Conservation (phyloP, 2,113 vertebrate species). For the Ivindomyrus marchei region DNA sequence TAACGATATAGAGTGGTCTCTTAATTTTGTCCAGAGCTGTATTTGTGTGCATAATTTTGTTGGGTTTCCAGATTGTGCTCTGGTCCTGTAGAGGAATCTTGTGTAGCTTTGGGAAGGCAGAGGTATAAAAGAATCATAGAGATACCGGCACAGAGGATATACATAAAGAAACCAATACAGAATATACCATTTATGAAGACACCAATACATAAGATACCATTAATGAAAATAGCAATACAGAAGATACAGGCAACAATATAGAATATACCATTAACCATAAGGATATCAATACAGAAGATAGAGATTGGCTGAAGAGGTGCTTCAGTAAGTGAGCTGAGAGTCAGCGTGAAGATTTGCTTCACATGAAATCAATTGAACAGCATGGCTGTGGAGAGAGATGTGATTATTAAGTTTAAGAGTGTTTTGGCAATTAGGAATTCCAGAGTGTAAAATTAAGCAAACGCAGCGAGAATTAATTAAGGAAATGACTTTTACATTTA, state of each 20-base stretch:
- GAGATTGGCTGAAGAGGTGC: not conserved
- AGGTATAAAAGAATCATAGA: not conserved
- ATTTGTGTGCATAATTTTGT: not conserved
- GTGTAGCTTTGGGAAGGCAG: not conserved
- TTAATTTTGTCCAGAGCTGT: not conserved
- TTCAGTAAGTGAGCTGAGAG: not conserved
- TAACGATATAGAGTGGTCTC: not conserved
- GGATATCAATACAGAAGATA: not conserved
- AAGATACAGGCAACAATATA: not conserved
- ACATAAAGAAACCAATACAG: not conserved
- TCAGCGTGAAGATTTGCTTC: not conserved
- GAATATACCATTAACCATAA: not conserved
- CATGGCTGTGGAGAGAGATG: not conserved
- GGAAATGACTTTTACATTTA: not conserved
- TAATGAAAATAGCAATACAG: not conserved
- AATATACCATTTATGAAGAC: not conserved
- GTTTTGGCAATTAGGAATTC: conserved; percentile 6
- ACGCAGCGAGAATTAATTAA: not conserved
- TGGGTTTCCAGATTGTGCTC: not conserved
- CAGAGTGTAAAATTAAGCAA: conserved; percentile 8
- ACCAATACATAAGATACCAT: not conserved
- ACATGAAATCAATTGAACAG: not conserved
- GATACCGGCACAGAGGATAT: not conserved
- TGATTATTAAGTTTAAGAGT: not conserved
- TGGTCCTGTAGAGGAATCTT: not conserved